These are phyloP conservation scores for Scomberomorus guttatus DNA, from an alignment of 2,797 vertebrate genomes.

Conservation along the genomic window DNA sequence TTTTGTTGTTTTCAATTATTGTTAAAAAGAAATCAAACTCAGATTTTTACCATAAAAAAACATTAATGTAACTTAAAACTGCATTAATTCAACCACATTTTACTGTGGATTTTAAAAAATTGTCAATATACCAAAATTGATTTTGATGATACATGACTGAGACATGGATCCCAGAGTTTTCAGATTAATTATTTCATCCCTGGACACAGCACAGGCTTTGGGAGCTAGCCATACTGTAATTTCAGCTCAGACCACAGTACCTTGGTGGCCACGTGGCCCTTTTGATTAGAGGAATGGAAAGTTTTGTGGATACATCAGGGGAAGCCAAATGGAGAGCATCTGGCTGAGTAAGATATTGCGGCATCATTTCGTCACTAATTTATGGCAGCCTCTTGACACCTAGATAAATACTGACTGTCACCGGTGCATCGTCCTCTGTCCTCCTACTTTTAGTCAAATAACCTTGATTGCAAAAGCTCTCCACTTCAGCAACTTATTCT, in stretches of 20 bases:
- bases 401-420: slow-evolving; percentile 84
- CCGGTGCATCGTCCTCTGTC: slow-evolving; percentile 72
- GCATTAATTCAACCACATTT: slow-evolving; percentile 11
- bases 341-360: slow-evolving; percentile 84
- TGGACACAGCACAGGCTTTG: slow-evolving; percentile 19
- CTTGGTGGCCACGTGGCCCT: slow-evolving; percentile 41
- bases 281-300: slow-evolving; percentile 84
- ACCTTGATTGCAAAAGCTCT: slow-evolving; percentile 80
- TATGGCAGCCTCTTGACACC: slow-evolving; percentile 81
- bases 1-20: background rate
- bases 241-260: slow-evolving; percentile 43
- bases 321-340: slow-evolving; percentile 79
- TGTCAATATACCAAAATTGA: slow-evolving; percentile 6
- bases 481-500: slow-evolving; percentile 49
- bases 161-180: slow-evolving; percentile 1
- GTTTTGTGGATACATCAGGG: slow-evolving; percentile 60
- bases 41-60: background rate
- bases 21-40: no score
- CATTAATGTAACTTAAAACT: background rate
- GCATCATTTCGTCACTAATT: slow-evolving; percentile 84
- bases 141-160: slow-evolving; percentile 19
- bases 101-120: background rate
- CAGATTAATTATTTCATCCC: slow-evolving; percentile 15
- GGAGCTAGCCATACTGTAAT: slow-evolving; percentile 28
- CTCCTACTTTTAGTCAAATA: slow-evolving; percentile 81